Evolutionary conservation across 2,888 invertebrate genomes (phyloP), one percentile per base, ranked within the genome.

Genomic region (Craniophora ligustri): DNA sequence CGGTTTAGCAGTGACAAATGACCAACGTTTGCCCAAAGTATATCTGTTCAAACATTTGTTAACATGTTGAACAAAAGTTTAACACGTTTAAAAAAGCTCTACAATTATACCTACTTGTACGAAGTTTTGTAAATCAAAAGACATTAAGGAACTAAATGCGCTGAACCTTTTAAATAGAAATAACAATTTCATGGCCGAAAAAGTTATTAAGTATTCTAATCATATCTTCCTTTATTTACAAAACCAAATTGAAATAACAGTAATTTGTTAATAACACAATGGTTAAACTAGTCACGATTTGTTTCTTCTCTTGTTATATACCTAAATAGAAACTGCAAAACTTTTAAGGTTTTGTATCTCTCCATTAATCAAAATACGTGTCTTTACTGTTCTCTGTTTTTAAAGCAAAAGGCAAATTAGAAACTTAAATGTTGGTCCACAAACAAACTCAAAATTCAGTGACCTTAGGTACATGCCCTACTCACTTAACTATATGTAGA

Each of bases 251-350:
- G 32, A 49, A 35, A 41, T 4, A 5, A 26, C n/a, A 3, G 51
- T 66, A 41, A 59, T 59, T 66, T 66, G 23, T 38, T 59, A 49
- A 44, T 30, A 44, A 38, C 44, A 45, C 21, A 7, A 31, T 39
- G 41, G 28, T 34, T 42, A 38, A 21, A 16, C 28, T 23, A 21
- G 63, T 62, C 66, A 44, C 54, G 70, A 48, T 58, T 48, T 34
- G 14, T 34, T 34, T 58, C 58, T 49, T 35, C 34, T 48, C n/a
- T n/a, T n/a, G n/a, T n/a, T n/a, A n/a, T n/a, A n/a, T n/a, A n/a
- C n/a, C n/a, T 44, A 38, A 11, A 48, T 23, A 11, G 45, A 14
- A 21, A 50, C 44, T 45, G 35, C 32, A 50, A 23, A 21, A 30
- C 14, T 28, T 42, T 7, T 6, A 16, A n/a, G 49, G 40, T 41